These are phyloP conservation scores for Procambarus clarkii DNA, from an alignment of 1,140 invertebrate genomes.

Conservation along the genomic window DNA sequence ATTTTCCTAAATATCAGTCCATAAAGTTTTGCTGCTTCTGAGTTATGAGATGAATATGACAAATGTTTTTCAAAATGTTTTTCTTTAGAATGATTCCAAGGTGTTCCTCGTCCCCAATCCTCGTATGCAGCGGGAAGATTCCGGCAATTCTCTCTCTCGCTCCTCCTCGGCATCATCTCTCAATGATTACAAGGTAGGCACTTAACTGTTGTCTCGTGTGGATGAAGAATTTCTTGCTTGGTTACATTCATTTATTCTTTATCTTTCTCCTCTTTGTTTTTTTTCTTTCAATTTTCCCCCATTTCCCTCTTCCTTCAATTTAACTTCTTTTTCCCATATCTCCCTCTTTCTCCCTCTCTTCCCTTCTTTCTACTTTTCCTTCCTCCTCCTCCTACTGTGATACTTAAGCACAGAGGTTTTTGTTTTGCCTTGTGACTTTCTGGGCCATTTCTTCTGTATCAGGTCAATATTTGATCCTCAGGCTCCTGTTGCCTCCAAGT, in stretches of 20 bases:
- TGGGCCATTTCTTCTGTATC: too few species aligned
- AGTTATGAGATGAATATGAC: too few species aligned
- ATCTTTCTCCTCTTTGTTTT: background rate
- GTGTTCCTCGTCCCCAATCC: slow-evolving; percentile 4
- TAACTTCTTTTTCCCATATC: background rate
- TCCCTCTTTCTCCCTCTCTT: background rate
- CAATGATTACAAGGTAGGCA: slow-evolving; percentile 21
- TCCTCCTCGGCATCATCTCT: slow-evolving; percentile 35
- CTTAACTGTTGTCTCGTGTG: background rate
- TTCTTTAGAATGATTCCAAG: background rate
- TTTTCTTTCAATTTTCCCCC: too few species aligned
- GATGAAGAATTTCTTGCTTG: background rate
- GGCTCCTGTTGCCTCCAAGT: too few species aligned
- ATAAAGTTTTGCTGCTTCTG: too few species aligned
- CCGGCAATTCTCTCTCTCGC: slow-evolving; percentile 37
- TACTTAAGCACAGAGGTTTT: too few species aligned
- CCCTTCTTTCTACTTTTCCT: background rate
- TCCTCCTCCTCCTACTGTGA: background rate
- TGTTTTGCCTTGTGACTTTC: too few species aligned
- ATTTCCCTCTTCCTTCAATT: background rate
- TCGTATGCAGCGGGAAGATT: slow-evolving; percentile 38
- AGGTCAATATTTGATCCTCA: too few species aligned
- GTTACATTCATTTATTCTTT: background rate
- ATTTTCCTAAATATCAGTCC: too few species aligned
- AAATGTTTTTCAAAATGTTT: background rate